Base-by-base conservation (phyloP, 2,888 invertebrate species). In the Microplitis manilae region DNA sequence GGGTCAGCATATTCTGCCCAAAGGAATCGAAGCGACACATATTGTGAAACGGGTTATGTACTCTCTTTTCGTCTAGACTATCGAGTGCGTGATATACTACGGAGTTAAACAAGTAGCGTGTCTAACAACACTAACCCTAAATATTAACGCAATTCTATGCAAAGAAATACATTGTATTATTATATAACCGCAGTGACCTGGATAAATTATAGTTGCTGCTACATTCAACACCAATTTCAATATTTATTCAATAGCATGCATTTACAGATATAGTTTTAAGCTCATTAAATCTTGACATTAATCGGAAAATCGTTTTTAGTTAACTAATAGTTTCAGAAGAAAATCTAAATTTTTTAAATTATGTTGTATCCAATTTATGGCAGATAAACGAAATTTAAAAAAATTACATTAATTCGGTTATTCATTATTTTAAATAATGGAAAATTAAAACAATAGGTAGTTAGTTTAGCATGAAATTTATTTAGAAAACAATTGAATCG, bases 81-180 rank as follows among this genome's bases (percentile, higher is more conserved):
- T 30, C 30, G 77, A 84, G 84, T 85, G 84, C 85, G 86, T 85
- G 86, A 86, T 86, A 84, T 83, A 87, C 84, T 85, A 86, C 87
- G 77, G 13, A 50, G 50, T 50, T 50, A 13, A 50, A 5, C 50
- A 50, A 83, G 76, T 87, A 81, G 87, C 87, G 87, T 88, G 87
- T 79, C 84, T 81, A 78, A 82, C 79, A 78, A 85, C 84, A 87
- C 83, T 87, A 86, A 86, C 87, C 85, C 86, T 87, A 87, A 88
- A 87, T 87, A 87, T 87, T 86, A 87, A 85, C 85, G 83, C 83
- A 81, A 79, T 71, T 77, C 74, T 82, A 77, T 82, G 83, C 84
- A 80, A 81, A 80, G 84, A 84, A 87, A 84, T 86, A 83, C 84
- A 77, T 81, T 80, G 85, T 84, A 87, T 86, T 87, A 86, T 82